Evolutionary conservation across 2,797 vertebrate species (phyloP).

Genomic region (Leptatherina wallacei): DNA sequence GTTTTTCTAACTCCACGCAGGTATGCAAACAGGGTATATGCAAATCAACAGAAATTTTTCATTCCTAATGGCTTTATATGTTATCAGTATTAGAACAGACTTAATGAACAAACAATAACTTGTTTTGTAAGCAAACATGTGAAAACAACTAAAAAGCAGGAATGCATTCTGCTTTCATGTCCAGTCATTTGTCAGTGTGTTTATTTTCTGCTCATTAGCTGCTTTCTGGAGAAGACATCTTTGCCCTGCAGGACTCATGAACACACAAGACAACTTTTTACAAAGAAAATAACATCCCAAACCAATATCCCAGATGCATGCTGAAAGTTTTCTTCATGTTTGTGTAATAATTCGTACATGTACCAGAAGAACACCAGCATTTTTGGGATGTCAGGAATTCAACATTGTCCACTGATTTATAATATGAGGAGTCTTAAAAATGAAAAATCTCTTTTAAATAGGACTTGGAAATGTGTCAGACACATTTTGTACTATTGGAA

Average conservation of each 20-base stretch:
- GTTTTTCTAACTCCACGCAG: slow-evolving; percentile 28
- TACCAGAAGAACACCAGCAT: too few relatives aligned
- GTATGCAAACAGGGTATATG: slow-evolving; percentile 53
- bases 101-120: slow-evolving; percentile 29
- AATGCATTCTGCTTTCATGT: slow-evolving; percentile 48
- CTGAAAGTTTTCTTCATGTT: neutral
- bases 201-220: slow-evolving; percentile 19
- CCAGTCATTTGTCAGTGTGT: slow-evolving; percentile 34
- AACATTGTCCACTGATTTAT: neutral
- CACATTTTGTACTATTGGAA: too few relatives aligned
- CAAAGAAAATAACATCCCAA: neutral
- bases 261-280: neutral
- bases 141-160: slow-evolving; percentile 41
- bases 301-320: neutral
- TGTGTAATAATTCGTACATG: too few relatives aligned
- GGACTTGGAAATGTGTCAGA: neutral
- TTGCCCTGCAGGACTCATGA: neutral
- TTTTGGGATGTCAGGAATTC: too few relatives aligned
- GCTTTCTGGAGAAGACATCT: neutral
- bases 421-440: neutral
- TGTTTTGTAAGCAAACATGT: slow-evolving; percentile 56
- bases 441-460: neutral
- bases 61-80: slow-evolving; percentile 47
- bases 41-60: slow-evolving; percentile 39
- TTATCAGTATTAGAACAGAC: slow-evolving; percentile 42